phyloP scores from a whole-genome alignment of 2,888 invertebrate genomes.

The Lepidocyrtoides sp. region DNA sequence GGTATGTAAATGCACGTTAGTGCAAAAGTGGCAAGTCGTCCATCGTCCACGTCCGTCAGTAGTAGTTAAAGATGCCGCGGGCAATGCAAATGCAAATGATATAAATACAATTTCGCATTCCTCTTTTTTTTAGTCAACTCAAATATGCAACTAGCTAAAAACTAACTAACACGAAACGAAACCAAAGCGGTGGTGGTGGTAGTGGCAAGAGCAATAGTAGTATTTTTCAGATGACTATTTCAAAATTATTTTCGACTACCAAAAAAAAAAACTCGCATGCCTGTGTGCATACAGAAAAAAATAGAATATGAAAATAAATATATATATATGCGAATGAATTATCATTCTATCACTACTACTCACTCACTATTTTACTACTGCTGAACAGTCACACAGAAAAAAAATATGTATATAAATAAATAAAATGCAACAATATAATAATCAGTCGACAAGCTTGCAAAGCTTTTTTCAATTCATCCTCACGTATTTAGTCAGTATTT shows the following conservation, averaged over 20 bases:
- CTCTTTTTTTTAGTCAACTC: too few relatives aligned
- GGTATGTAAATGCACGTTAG: not conserved
- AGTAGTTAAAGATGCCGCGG: not conserved
- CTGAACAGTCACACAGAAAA: not conserved
- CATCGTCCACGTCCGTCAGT: not conserved
- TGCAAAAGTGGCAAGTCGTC: not conserved
- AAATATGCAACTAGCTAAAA: too few relatives aligned
- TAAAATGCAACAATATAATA: constrained; percentile 10
- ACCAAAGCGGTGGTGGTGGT: too few relatives aligned
- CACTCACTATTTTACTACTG: not conserved
- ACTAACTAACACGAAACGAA: too few relatives aligned
- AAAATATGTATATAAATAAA: not conserved
- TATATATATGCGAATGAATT: not conserved
- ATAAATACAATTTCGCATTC: not conserved
- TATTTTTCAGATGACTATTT: constrained; percentile 12
- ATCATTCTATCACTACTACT: not conserved
- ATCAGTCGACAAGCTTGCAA: not conserved
- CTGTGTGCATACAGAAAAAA: not conserved
- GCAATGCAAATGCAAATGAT: not conserved
- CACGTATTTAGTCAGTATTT: not conserved
- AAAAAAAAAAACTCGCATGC: too few relatives aligned
- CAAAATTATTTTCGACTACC: not conserved
- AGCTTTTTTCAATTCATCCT: not conserved
- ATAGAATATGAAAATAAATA: not conserved
- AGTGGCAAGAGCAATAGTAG: too few relatives aligned